phyloP scores from a whole-genome alignment of 2,888 invertebrate species.

The Endotricha flammealis region DNA sequence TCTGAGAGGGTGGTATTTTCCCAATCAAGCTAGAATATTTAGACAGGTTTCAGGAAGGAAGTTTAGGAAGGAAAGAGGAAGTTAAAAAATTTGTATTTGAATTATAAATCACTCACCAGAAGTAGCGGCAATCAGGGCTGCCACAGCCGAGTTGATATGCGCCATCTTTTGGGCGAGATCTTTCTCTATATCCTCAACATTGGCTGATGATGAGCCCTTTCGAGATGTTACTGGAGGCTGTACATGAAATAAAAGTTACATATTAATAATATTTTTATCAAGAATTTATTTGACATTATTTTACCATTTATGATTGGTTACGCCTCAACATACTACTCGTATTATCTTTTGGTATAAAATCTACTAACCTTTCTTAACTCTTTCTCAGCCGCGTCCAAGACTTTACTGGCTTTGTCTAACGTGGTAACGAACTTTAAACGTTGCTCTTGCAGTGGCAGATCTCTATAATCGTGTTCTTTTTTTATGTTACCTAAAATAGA shows the following conservation, averaged over 20 bases:
- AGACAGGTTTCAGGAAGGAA: too few species aligned
- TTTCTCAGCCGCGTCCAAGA: constrained; percentile 26
- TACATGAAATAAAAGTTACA: neutral
- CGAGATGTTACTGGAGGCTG: neutral
- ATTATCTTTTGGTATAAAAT: too few species aligned
- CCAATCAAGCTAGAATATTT: too few species aligned
- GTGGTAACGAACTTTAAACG: constrained; percentile 37
- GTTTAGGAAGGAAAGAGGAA: too few species aligned
- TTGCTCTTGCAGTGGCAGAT: constrained; percentile 20
- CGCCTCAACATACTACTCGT: too few species aligned
- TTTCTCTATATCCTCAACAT: constrained; percentile 26
- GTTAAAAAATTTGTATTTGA: neutral
- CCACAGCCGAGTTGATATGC: constrained; percentile 33
- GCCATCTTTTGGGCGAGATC: constrained; percentile 36
- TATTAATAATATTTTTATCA: too few species aligned
- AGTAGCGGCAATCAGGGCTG: constrained; percentile 27
- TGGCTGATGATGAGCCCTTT: neutral
- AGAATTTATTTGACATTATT: too few species aligned
- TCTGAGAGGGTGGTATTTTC: too few species aligned
- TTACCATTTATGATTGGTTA: too few species aligned
- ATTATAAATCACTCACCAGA: constrained; percentile 18
- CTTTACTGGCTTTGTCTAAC: constrained; percentile 26
- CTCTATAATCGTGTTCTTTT: neutral
- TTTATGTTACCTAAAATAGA: constrained; percentile 8
- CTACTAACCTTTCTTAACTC: constrained; percentile 33